These are phyloP conservation scores for Tipula lateralis DNA, from an alignment of 2,888 invertebrate genomes.

Conservation along the genomic window DNA sequence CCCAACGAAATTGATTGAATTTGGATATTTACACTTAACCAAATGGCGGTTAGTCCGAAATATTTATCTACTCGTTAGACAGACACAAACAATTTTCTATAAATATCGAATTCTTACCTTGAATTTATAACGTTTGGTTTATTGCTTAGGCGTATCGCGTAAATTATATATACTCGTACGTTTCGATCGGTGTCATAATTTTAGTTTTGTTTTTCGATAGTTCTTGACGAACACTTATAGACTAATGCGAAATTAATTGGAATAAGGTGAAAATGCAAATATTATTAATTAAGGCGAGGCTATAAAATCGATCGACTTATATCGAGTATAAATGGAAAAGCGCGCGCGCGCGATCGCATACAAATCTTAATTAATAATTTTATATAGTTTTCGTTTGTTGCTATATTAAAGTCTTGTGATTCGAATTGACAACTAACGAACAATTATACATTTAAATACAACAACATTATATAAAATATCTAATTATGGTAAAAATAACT, in stretches of 20 bases:
- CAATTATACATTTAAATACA: background rate
- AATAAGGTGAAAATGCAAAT: background rate
- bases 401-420: background rate
- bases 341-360: too few relatives aligned
- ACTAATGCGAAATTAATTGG: background rate
- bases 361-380: background rate
- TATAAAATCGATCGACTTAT: background rate
- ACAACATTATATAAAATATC: background rate
- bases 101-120: background rate
- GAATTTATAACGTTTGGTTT: background rate
- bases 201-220: background rate
- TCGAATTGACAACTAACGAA: background rate
- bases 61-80: background rate
- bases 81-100: background rate
- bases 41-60: background rate
- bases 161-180: too few relatives aligned
- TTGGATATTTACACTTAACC: background rate
- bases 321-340: too few relatives aligned
- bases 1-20: background rate
- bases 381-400: background rate
- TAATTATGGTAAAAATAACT: background rate
- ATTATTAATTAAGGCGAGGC: background rate
- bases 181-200: background rate
- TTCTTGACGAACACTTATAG: background rate
- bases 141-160: background rate